Conservation (phyloP, 1,140 invertebrate genomes). For the Panulirus ornatus region DNA sequence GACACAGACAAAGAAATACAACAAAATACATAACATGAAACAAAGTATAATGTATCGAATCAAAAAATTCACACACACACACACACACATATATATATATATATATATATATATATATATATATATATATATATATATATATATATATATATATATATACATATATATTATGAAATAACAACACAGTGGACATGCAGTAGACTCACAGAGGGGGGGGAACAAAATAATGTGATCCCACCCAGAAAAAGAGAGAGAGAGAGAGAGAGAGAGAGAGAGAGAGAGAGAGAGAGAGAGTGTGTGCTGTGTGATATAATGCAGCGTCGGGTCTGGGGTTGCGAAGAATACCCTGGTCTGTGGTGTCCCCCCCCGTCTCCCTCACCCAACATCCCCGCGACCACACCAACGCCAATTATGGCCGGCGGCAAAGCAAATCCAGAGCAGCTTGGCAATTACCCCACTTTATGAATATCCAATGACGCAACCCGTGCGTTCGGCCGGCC, state of each 20-base stretch:
- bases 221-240: neutral
- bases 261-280: constrained; percentile 17
- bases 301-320: too few species aligned
- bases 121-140: constrained; percentile 14
- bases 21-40: too few species aligned
- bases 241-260: neutral
- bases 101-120: constrained; percentile 31
- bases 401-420: neutral
- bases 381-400: neutral
- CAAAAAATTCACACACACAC: neutral
- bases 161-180: neutral
- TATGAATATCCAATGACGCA: neutral
- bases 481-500: too few species aligned
- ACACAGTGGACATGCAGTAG: neutral
- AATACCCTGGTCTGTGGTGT: too few species aligned
- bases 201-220: constrained; percentile 33
- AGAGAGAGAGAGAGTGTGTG: too few species aligned
- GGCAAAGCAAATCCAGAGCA: neutral
- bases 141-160: neutral
- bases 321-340: too few species aligned
- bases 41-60: neutral
- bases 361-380: too few species aligned
- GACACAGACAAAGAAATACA: too few species aligned
- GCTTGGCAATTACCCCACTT: neutral
- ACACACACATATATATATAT: neutral